Conservation (phyloP, 2,888 invertebrate genomes). For the Seladonia tumulorum region DNA sequence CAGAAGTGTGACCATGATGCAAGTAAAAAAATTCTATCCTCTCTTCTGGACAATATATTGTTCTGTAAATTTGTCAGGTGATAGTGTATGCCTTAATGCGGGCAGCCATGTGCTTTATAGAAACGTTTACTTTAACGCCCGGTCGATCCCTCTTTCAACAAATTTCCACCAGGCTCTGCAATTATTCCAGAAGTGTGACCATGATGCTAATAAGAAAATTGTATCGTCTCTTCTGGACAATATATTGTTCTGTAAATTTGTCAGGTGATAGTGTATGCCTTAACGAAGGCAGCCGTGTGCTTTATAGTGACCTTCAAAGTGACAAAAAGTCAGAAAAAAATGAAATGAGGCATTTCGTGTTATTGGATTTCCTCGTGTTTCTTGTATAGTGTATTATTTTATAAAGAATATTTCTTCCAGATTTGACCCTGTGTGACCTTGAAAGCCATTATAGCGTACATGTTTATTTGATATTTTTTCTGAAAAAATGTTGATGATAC, state of each 20-base stretch:
- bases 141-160: neutral
- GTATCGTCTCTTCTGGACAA: neutral
- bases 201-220: neutral
- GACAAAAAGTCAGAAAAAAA: neutral
- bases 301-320: neutral
- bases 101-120: neutral
- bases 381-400: neutral
- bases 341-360: neutral
- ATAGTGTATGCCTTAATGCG: no score
- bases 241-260: no score
- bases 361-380: neutral
- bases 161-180: neutral
- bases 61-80: no score
- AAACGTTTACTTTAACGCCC: constrained; percentile 2
- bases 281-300: neutral
- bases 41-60: neutral
- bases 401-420: no score
- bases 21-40: neutral
- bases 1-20: neutral
- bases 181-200: neutral
- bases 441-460: no score
- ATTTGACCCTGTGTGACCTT: no score
- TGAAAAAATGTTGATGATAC: no score
- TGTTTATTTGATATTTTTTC: no score
- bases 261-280: no score